Conservation (phyloP, 2,888 invertebrate genomes). For the Pachycephus smyrnensis region DNA sequence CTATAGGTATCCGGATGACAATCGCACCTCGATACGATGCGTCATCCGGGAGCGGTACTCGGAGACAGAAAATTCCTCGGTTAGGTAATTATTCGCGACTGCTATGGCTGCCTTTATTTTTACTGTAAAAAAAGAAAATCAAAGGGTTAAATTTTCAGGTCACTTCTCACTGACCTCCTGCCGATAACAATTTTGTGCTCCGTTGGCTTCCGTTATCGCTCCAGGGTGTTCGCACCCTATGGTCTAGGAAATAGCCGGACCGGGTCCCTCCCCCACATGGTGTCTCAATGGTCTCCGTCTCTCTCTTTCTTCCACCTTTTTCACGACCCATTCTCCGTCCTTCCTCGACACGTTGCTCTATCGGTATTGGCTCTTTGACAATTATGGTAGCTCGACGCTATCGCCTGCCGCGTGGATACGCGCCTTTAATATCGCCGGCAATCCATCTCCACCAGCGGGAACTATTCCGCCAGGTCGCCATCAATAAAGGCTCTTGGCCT, state of each 20-base stretch:
- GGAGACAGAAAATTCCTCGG: not conserved
- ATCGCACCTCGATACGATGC: not conserved
- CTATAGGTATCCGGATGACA: not conserved
- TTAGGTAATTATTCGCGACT: not conserved
- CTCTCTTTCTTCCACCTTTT: conserved; percentile 14
- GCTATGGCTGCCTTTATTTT: not conserved
- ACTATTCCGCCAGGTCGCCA: not conserved
- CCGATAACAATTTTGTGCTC: not conserved
- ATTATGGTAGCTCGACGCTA: conserved; percentile 14
- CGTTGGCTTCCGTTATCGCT: not conserved
- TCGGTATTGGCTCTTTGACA: not conserved
- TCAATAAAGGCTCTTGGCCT: no score
- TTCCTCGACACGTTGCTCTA: not conserved
- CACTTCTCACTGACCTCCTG: not conserved
- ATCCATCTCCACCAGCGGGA: conserved; percentile 8
- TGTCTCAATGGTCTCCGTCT: conserved; percentile 11
- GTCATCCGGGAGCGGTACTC: not conserved
- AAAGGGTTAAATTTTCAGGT: not conserved
- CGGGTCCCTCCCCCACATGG: conserved; percentile 4
- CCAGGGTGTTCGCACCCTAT: not conserved
- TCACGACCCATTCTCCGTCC: not conserved
- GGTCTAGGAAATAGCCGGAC: not conserved
- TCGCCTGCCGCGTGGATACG: conserved; percentile 10
- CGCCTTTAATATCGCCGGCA: conserved; percentile 7
- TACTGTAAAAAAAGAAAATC: not conserved